phyloP scores from a whole-genome alignment of 2,888 invertebrate species.

The Eupithecia centaureata region DNA sequence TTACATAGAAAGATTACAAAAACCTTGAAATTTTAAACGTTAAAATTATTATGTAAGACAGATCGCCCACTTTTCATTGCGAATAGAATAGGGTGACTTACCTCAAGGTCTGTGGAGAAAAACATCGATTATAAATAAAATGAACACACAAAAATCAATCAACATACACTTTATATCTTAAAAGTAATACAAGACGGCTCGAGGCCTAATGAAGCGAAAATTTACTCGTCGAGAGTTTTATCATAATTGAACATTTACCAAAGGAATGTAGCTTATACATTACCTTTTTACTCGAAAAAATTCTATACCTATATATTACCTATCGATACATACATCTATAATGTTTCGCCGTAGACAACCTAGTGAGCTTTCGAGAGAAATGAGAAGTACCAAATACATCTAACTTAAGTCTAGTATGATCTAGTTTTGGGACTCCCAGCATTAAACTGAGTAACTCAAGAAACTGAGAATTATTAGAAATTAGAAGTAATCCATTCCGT shows the following conservation, averaged over 20 bases:
- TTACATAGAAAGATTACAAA: not conserved
- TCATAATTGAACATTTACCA: slow-evolving; percentile 64
- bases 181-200: slow-evolving; percentile 74
- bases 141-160: slow-evolving; percentile 79
- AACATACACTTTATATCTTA: slow-evolving; percentile 84
- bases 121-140: slow-evolving; percentile 80
- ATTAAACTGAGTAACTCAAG: slow-evolving; percentile 7
- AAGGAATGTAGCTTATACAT: slow-evolving; percentile 74
- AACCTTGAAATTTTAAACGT: not conserved
- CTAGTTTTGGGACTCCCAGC: slow-evolving; percentile 27
- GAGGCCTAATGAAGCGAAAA: slow-evolving; percentile 60
- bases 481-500: slow-evolving; percentile 6
- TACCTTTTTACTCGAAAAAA: slow-evolving; percentile 61
- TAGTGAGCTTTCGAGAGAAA: slow-evolving; percentile 58
- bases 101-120: slow-evolving; percentile 79
- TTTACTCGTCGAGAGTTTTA: slow-evolving; percentile 52
- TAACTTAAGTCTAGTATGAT: slow-evolving; percentile 38
- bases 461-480: not conserved
- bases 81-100: slow-evolving; percentile 69
- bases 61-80: slow-evolving; percentile 13
- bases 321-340: slow-evolving; percentile 60
- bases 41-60: not conserved
- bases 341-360: slow-evolving; percentile 55
- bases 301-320: slow-evolving; percentile 31
- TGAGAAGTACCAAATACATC: slow-evolving; percentile 44